These are phyloP conservation scores for Colinus virginianus DNA, from an alignment of 2,113 vertebrate genomes.

Conservation along the genomic window DNA sequence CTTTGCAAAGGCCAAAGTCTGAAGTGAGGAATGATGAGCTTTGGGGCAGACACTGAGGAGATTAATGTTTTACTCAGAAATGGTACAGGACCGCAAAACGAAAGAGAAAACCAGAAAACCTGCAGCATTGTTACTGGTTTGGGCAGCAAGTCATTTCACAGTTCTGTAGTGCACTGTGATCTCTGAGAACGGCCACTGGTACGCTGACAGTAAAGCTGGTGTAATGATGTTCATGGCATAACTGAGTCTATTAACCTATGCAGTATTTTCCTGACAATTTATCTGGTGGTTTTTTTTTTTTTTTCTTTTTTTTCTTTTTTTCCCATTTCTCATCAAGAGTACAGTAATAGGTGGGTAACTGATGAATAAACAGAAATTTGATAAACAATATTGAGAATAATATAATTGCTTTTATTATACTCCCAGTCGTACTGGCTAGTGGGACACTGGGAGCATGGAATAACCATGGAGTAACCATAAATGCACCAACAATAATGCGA, in stretches of 20 bases:
- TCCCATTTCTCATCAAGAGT: background rate
- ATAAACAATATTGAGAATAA: background rate
- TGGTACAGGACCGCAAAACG: background rate
- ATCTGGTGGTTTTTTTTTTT: background rate
- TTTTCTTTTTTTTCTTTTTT: background rate
- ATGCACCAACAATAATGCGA: background rate
- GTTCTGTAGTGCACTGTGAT: background rate
- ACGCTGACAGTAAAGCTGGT: background rate
- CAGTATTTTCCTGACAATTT: background rate
- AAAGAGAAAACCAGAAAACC: background rate
- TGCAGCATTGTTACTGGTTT: background rate
- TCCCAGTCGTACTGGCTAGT: background rate
- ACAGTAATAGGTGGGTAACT: background rate
- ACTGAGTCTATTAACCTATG: background rate
- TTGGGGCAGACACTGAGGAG: fast-evolving
- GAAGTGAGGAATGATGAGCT: background rate
- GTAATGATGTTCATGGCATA: background rate
- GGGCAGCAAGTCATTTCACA: background rate
- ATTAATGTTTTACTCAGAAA: background rate
- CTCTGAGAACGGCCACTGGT: background rate
- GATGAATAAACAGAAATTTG: background rate
- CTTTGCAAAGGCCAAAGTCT: background rate
- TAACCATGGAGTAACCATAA: background rate
- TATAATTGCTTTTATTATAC: background rate
- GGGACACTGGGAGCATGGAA: background rate